These are phyloP conservation scores for Florisuga fusca DNA, from an alignment of 2,797 vertebrate species.

Conservation along the genomic window DNA sequence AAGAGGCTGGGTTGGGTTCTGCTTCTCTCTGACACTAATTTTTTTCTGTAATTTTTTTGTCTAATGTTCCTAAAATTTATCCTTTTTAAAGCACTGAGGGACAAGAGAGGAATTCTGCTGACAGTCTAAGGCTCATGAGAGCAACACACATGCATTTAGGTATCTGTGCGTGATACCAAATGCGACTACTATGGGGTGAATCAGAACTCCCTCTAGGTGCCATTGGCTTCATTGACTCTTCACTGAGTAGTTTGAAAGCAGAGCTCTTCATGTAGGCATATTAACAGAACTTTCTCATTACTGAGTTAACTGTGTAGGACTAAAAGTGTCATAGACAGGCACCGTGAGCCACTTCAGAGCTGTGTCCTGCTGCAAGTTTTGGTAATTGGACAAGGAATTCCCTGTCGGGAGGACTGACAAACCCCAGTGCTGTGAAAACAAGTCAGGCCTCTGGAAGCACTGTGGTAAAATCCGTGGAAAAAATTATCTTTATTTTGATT, in stretches of 20 bases:
- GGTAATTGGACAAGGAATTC: neutral
- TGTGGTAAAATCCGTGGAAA: neutral
- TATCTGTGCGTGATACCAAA: neutral
- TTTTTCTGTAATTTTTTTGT: neutral
- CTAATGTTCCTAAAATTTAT: neutral
- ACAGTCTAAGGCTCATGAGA: neutral
- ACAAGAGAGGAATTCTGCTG: neutral
- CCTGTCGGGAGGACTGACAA: neutral
- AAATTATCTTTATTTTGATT: neutral
- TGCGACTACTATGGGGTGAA: neutral
- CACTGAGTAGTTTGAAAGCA: neutral
- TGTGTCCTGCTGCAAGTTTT: neutral
- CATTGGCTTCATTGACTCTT: neutral
- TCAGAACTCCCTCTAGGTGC: neutral
- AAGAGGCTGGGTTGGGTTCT: neutral
- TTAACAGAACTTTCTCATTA: neutral
- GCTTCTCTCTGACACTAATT: neutral
- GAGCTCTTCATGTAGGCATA: neutral
- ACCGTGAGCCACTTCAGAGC: neutral
- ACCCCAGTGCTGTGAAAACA: neutral
- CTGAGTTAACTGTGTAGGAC: accelerated
- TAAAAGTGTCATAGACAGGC: neutral
- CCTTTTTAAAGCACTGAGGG: neutral
- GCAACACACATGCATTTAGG: neutral
- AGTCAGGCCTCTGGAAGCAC: neutral